Percentiles rank a stretch among this genome's conserved stretches.
These are phyloP conservation scores for Aphis craccivora DNA, from an alignment of 1,140 invertebrate genomes.

Conservation along the genomic window DNA sequence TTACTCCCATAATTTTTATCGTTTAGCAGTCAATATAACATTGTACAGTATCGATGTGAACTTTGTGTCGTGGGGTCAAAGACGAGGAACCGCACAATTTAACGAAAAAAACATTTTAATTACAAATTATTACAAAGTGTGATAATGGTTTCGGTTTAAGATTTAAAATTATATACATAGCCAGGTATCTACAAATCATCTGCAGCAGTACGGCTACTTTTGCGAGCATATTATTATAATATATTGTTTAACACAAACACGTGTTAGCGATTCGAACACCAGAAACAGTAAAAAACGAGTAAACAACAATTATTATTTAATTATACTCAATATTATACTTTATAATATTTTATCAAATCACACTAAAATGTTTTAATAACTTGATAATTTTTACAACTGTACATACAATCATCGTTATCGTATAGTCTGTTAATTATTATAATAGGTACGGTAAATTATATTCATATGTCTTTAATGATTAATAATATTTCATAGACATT, in stretches of 20 bases:
- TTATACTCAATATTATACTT: background rate
- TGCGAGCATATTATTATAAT: background rate
- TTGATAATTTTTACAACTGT: background rate
- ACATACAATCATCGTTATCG: background rate
- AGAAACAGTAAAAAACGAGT: background rate
- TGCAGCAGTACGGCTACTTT: background rate
- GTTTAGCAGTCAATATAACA: background rate
- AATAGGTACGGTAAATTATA: background rate
- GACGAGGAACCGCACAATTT: background rate
- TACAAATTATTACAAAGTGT: constrained; percentile 1
- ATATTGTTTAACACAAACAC: background rate
- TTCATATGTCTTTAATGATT: background rate
- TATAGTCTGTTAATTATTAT: background rate
- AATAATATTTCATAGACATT: background rate
- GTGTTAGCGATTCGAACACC: background rate
- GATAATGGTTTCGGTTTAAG: background rate
- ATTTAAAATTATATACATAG: background rate
- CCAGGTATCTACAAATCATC: background rate
- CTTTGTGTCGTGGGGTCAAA: background rate
- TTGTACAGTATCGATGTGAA: background rate
- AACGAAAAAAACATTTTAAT: constrained; percentile 13
- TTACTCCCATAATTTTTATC: background rate
- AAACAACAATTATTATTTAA: background rate
- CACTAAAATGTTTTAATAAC: background rate
- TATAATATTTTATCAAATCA: background rate